A percentile compares a stretch with the other conserved stretches of the same genome.
phyloP scores from a whole-genome alignment of 2,797 vertebrate genomes.

The Ceryle rudis region DNA sequence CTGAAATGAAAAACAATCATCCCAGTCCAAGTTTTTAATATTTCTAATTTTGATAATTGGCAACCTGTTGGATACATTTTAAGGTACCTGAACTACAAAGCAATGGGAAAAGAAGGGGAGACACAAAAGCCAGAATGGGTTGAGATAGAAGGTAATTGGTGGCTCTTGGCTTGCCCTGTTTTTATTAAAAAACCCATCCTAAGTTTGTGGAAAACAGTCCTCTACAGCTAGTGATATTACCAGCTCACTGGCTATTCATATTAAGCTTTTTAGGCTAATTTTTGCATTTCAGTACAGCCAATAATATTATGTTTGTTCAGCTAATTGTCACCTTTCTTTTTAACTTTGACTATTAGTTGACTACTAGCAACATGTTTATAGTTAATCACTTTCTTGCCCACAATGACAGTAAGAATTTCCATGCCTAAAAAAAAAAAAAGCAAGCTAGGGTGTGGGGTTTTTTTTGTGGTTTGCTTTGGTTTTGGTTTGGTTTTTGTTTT shows the following conservation, averaged over 20 bases:
- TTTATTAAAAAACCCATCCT: background rate
- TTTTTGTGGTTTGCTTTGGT: too few relatives aligned
- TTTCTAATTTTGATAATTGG: background rate
- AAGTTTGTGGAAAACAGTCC: background rate
- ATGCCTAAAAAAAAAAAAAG: background rate
- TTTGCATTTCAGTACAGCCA: background rate
- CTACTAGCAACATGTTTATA: background rate
- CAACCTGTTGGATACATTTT: background rate
- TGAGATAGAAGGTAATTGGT: background rate
- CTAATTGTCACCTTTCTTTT: background rate
- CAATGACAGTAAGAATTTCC: background rate
- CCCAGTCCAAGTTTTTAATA: background rate
- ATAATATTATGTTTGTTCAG: background rate
- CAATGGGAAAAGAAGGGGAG: background rate
- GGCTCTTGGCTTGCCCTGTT: background rate
- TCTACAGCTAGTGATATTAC: background rate
- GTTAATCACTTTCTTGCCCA: background rate
- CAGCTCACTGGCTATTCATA: background rate
- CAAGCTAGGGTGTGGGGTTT: too few relatives aligned
- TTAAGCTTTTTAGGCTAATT: background rate
- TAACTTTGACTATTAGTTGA: background rate
- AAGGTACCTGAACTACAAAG: background rate
- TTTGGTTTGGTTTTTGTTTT: background rate
- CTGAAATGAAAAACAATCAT: background rate
- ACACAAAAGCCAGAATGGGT: background rate